Evolutionary conservation across 2,888 invertebrate genomes (phyloP), one percentile per base, ranked within the genome.

Genomic region (Panorpa germanica): DNA sequence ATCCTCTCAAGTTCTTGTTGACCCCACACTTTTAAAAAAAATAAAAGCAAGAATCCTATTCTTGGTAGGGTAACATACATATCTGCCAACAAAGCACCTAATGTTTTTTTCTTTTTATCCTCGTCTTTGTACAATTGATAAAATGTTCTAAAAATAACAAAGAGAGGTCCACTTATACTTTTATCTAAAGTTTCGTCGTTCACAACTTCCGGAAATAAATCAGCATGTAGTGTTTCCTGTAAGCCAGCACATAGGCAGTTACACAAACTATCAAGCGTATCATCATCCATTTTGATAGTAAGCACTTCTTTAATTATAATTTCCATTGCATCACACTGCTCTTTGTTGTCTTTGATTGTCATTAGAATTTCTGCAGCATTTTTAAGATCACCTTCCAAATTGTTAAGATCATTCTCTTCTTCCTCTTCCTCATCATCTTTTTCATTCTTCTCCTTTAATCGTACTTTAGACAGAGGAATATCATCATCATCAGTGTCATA

Each of bases 41-140:
- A 91, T 29, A 93, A 57, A 38, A 93, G 62, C 43, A 81, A 65
- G 53, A 83, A 90, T 25, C 91, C 91, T 33, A 85, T 64, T 47
- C 70, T 65, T 8, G 75, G 68, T 44, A 80, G 67, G 43, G 61
- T 68, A 41, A 60, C 53, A 42, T 76, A 69, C 57, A 90, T 73
- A 50, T 86, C 85, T 38, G 76, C 75, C 33, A 90, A 58, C 26
- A 93, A 61, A 39, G 74, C 69, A 39, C 85, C 59, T 39, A 88
- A 59, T 18, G 83, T 70, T 53, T 82, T 81, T 40, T 80, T 67
- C 37, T 69, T 65, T 43, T 76, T 61, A 52, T 78, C 72, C 53
- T 86, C 70, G 49, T 74, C 64, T 34, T 69, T 64, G 34, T 55
- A 57, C 36, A 68, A 61, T 42, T 73, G 71, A 45, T 74, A 74